phyloP scores from a whole-genome alignment of 2,113 vertebrate genomes.

The Cavia porcellus region DNA sequence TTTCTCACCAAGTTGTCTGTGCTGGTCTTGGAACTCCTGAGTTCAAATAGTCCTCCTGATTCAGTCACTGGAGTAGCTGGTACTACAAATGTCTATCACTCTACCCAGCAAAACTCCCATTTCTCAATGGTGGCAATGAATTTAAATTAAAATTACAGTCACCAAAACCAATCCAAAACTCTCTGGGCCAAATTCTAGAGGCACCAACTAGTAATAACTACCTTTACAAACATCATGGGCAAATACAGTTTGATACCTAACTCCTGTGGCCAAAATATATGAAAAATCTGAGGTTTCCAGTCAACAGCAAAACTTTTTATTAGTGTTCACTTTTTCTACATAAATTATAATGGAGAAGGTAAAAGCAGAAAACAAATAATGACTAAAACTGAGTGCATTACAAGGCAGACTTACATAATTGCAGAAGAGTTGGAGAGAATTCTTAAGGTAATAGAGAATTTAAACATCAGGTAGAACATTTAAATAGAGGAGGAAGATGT shows the following conservation, averaged over 20 bases:
- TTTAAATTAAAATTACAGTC: slow-evolving; percentile 4
- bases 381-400: background rate
- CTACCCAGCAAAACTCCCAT: background rate
- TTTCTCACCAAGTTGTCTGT: background rate
- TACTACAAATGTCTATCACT: background rate
- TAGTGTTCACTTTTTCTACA: slow-evolving; percentile 26
- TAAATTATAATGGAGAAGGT: slow-evolving; percentile 54
- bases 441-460: slow-evolving; percentile 54
- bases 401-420: background rate
- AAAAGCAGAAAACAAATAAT: slow-evolving; percentile 34
- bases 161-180: background rate
- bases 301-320: slow-evolving; percentile 46
- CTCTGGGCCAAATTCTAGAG: background rate
- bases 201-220: slow-evolving; percentile 3
- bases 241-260: slow-evolving; percentile 1
- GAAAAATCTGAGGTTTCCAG: slow-evolving; percentile 60
- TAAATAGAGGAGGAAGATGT: slow-evolving; percentile 73
- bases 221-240: background rate
- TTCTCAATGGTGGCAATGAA: slow-evolving; percentile 43
- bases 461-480: slow-evolving; percentile 55
- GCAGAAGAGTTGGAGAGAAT: slow-evolving; percentile 30
- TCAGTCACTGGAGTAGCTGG: background rate
- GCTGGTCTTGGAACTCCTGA: background rate
- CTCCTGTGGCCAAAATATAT: slow-evolving; percentile 35
- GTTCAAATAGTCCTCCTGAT: background rate